These are phyloP conservation scores for Drosophila pachea DNA, from an alignment of 1,140 invertebrate genomes.

Conservation along the genomic window DNA sequence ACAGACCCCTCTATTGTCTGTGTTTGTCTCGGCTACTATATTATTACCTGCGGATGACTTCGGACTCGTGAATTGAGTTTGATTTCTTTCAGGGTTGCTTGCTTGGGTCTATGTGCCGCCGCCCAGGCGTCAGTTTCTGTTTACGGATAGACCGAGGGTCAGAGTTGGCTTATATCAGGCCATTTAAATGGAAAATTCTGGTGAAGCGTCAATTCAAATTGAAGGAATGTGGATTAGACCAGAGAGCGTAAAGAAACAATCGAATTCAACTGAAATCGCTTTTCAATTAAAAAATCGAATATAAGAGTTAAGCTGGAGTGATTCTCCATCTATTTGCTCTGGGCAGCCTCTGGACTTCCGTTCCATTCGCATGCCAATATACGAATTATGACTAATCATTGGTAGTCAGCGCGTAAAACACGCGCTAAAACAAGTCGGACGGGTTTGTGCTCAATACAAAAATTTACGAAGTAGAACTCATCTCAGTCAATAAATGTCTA, in stretches of 20 bases:
- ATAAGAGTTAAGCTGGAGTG: constrained; percentile 1
- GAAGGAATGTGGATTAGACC: constrained; percentile 26
- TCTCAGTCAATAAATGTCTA: constrained; percentile 37
- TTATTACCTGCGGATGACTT: constrained; percentile 30
- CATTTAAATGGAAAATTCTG: constrained; percentile 27
- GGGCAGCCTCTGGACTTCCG: constrained; percentile 46
- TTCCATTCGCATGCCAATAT: constrained; percentile 53
- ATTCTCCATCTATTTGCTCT: background rate
- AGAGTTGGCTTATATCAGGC: constrained; percentile 26
- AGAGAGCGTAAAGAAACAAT: constrained; percentile 2
- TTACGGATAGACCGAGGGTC: constrained; percentile 31
- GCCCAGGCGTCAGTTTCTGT: constrained; percentile 38
- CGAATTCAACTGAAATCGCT: constrained; percentile 10
- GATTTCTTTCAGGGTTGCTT: constrained; percentile 34
- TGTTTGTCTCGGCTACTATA: constrained; percentile 11
- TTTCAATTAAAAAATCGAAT: background rate
- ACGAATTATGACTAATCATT: constrained; percentile 69
- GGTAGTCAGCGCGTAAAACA: constrained; percentile 50
- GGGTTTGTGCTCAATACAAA: constrained; percentile 32
- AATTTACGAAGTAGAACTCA: constrained; percentile 62
- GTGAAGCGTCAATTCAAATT: constrained; percentile 35
- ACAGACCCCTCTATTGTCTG: constrained; percentile 17
- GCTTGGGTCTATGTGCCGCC: constrained; percentile 31
- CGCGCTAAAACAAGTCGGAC: constrained; percentile 63
- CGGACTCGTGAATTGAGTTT: constrained; percentile 56